phyloP scores from a whole-genome alignment of 2,113 vertebrate species.

The Myrmecophaga tridactyla region DNA sequence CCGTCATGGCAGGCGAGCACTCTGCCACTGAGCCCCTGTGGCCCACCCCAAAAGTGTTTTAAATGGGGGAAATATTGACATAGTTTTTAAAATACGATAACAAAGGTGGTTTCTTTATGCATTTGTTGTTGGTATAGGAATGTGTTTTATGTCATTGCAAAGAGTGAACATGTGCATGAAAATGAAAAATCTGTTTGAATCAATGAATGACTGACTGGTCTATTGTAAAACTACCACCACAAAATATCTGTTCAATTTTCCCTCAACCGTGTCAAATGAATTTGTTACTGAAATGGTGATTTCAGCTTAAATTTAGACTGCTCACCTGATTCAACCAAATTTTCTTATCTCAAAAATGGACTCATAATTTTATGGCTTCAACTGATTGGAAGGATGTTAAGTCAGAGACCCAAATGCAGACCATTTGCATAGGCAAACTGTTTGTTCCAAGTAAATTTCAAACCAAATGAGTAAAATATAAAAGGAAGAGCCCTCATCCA shows the following conservation, averaged over 20 bases:
- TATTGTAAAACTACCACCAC: not conserved
- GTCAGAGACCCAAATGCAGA: not conserved
- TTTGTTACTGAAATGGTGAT: constrained; percentile 28
- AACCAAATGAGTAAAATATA: constrained; percentile 1
- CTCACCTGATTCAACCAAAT: not conserved
- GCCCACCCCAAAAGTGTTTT: too few relatives aligned
- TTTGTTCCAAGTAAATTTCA: constrained; percentile 31
- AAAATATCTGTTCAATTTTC: constrained; percentile 1
- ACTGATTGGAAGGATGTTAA: constrained; percentile 9
- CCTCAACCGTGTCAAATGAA: not conserved
- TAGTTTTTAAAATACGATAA: not conserved
- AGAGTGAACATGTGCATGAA: not conserved
- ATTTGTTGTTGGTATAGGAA: not conserved
- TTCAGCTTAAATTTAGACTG: constrained; percentile 8
- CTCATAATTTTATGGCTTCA: not conserved
- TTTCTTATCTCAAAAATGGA: not conserved
- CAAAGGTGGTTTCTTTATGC: not conserved
- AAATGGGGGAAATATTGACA: not conserved
- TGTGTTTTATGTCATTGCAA: not conserved
- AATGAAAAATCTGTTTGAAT: constrained; percentile 36
- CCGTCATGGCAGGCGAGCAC: too few relatives aligned
- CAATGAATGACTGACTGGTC: not conserved
- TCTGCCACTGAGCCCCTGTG: too few relatives aligned
- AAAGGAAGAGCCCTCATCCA: not conserved
- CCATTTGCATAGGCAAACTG: constrained; percentile 20